Base-by-base conservation (phyloP, 2,113 vertebrate genomes). In the Tauraco erythrolophus region DNA sequence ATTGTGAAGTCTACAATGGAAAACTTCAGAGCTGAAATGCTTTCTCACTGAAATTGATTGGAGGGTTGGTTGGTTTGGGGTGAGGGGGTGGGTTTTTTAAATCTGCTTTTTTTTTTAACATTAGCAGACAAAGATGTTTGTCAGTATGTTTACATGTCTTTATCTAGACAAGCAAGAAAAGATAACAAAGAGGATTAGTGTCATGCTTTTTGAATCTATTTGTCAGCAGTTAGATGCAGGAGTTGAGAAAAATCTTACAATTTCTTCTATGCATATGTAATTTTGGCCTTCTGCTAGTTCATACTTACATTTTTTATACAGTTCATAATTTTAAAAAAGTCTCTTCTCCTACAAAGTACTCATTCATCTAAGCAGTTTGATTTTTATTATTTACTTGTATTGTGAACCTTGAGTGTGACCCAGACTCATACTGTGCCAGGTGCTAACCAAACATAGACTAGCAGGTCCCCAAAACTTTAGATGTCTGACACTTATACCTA, bases 31-130 rank as follows among this genome's bases (percentile, higher is more conserved):
- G 23, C 51, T 58, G 64, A 84, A 93, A 70, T 54, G 41, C 25
- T 92, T 68, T 31, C 21, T 70, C 33, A 46, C 57, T 33, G n/a
- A 86, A 95, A 61, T 4, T 41, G 46, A 23, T 80, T 17, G 39
- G 17, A 3, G 0, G 4, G 15, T 39, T 77, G 30, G 8, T 50
- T 62, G 35, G 6, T 37, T 86, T 45, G 0, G 1, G 16, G 11
- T 35, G 18, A 33, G 30, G 54, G 35, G 19, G 10, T 45, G 37
- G 22, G n/a, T 61, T 31, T 57, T 50, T 12, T 37, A 50, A 35
- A 15, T 5, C 53, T 46, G 3, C 18, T 10, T 1, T 57, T 62
- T 31, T 8, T 84, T 94, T 68, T 43, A 37, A 43, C 2, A 0
- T 28, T 60, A 14, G 28, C 43, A 45, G 27, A 35, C n/a, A 68